phyloP scores from a whole-genome alignment of 1,140 invertebrate species.

The Atopsyche davidsoni region DNA sequence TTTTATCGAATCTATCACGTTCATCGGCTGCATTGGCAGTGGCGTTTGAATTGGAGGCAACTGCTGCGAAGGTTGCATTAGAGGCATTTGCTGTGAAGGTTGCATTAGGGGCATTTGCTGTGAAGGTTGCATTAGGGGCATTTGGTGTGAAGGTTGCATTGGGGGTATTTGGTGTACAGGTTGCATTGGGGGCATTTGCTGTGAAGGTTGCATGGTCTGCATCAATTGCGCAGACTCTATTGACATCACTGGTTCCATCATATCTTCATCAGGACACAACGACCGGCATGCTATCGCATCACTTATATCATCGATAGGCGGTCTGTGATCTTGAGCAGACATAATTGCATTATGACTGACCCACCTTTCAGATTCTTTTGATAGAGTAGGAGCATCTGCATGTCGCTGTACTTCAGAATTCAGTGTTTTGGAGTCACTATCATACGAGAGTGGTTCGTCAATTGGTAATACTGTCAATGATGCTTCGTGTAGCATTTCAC shows the following conservation, averaged over 20 bases:
- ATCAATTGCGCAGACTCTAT: slow-evolving; percentile 14
- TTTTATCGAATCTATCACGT: not conserved
- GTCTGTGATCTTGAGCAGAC: no score
- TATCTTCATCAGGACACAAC: no score
- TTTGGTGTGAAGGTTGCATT: not conserved
- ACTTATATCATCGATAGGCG: no score
- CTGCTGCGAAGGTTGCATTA: not conserved
- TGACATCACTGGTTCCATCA: no score
- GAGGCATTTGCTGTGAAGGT: not conserved
- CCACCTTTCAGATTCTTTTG: not conserved
- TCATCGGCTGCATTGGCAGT: not conserved
- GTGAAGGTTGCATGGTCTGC: not conserved
- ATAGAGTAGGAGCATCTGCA: slow-evolving; percentile 1
- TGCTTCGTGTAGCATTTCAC: slow-evolving; percentile 49
- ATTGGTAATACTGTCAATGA: slow-evolving; percentile 50
- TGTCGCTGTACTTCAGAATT: slow-evolving; percentile 35
- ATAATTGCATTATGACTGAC: no score
- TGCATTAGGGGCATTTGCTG: not conserved
- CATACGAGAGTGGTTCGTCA: slow-evolving; percentile 33
- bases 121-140: no score
- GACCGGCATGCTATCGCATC: no score
- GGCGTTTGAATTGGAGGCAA: not conserved
- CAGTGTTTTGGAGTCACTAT: slow-evolving; percentile 25
- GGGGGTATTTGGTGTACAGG: not conserved
- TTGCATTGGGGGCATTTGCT: not conserved